Conservation (phyloP, 2,797 vertebrate species). For the Amblyraja radiata region DNA sequence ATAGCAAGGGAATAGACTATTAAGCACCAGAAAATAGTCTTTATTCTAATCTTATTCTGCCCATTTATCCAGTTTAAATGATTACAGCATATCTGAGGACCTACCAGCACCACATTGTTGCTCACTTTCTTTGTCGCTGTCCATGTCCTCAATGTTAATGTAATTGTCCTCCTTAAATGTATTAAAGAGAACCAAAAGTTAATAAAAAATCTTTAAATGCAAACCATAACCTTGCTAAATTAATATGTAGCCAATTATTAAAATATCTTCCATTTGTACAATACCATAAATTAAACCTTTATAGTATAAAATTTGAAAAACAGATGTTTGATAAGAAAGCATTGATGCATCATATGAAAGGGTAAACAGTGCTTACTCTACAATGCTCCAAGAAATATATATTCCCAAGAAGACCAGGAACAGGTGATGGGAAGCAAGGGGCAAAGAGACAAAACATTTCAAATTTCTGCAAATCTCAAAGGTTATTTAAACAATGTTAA, state of each 20-base stretch:
- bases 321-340: background rate
- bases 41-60: background rate
- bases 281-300: background rate
- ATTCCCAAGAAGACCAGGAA: background rate
- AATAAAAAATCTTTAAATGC: constrained; percentile 5
- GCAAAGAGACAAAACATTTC: background rate
- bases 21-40: background rate
- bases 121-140: constrained; percentile 45
- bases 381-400: background rate
- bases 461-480: background rate
- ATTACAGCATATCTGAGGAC: background rate
- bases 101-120: constrained; percentile 43
- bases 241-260: background rate
- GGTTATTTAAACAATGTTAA: background rate
- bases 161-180: constrained; percentile 52
- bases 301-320: background rate
- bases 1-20: background rate
- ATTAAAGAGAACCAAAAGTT: constrained; percentile 23
- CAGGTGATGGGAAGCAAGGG: background rate
- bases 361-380: background rate
- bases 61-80: background rate
- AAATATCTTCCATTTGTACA: background rate
- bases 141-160: constrained; percentile 48
- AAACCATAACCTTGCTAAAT: background rate
- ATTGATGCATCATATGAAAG: background rate